phyloP scores from a whole-genome alignment of 2,888 invertebrate genomes.

The Mythimna pallens region DNA sequence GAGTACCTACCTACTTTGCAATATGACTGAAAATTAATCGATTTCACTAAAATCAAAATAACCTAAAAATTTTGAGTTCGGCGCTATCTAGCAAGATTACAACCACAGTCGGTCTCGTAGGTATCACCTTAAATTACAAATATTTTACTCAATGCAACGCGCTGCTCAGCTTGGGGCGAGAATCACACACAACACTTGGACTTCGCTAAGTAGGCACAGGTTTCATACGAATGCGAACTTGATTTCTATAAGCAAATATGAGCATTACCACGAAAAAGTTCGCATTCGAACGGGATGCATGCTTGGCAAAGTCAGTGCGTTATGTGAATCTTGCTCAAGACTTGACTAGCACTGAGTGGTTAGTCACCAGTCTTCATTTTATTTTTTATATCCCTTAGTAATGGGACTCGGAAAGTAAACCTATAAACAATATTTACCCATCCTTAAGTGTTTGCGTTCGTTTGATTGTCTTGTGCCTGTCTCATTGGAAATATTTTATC shows the following conservation, averaged over 20 bases:
- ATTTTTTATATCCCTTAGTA: slow-evolving; percentile 28
- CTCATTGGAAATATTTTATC: slow-evolving; percentile 16
- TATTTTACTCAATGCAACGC: background rate
- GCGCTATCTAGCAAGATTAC: too few species aligned
- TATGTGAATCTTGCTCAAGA: slow-evolving; percentile 13
- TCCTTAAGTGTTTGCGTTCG: slow-evolving; percentile 34
- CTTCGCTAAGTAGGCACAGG: background rate
- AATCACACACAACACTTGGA: background rate
- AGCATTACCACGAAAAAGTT: background rate
- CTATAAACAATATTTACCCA: slow-evolving; percentile 25
- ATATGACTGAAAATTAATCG: too few species aligned
- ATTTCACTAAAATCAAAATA: too few species aligned
- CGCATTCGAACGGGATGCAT: background rate
- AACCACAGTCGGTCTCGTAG: too few species aligned
- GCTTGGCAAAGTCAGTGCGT: background rate
- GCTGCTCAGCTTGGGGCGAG: slow-evolving; percentile 16
- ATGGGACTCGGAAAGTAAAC: slow-evolving; percentile 58
- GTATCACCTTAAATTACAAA: background rate
- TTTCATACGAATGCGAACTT: background rate
- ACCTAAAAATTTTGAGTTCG: too few species aligned
- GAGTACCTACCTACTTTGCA: too few species aligned
- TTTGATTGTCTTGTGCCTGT: slow-evolving; percentile 49
- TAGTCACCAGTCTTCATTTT: slow-evolving; percentile 40
- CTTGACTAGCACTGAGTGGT: slow-evolving; percentile 57
- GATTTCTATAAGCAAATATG: background rate